These are phyloP conservation scores for Epistrophe grossulariae DNA, from an alignment of 2,888 invertebrate species.

Conservation along the genomic window DNA sequence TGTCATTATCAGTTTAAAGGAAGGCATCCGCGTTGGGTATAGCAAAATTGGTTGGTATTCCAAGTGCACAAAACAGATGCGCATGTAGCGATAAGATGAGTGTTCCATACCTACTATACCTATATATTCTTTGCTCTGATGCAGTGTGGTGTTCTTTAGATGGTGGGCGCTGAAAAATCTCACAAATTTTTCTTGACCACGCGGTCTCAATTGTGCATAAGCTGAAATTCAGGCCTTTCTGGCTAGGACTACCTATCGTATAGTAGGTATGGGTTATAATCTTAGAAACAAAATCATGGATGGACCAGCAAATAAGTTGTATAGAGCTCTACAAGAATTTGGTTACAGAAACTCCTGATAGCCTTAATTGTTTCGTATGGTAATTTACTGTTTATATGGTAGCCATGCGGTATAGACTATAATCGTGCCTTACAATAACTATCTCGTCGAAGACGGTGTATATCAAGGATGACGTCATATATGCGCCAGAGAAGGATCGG, in stretches of 20 bases:
- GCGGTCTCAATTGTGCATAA: conserved; percentile 51
- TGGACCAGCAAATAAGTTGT: conserved; percentile 12
- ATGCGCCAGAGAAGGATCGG: conserved; percentile 31
- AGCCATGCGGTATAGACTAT: conserved; percentile 1
- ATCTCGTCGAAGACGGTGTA: conserved; percentile 9
- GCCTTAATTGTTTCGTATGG: conserved; percentile 75
- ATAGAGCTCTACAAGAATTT: conserved; percentile 57
- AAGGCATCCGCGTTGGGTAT: conserved; percentile 26
- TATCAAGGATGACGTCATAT: conserved; percentile 34
- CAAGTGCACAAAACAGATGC: conserved; percentile 55
- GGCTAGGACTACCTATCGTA: not conserved
- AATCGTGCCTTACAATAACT: conserved; percentile 39
- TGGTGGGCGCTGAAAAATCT: conserved; percentile 72
- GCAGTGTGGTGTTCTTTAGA: not conserved
- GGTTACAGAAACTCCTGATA: conserved; percentile 69
- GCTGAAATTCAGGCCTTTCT: conserved; percentile 48
- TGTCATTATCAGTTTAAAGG: conserved; percentile 63
- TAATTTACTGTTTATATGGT: conserved; percentile 66
- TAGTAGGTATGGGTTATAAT: conserved; percentile 27
- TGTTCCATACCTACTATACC: conserved; percentile 10
- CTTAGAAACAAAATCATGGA: conserved; percentile 23
- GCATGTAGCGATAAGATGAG: conserved; percentile 55
- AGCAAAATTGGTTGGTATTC: conserved; percentile 59
- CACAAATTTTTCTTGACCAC: conserved; percentile 48
- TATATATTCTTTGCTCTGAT: no score